Conservation (phyloP, 2,797 vertebrate species). For the Lithobates sylvaticus region DNA sequence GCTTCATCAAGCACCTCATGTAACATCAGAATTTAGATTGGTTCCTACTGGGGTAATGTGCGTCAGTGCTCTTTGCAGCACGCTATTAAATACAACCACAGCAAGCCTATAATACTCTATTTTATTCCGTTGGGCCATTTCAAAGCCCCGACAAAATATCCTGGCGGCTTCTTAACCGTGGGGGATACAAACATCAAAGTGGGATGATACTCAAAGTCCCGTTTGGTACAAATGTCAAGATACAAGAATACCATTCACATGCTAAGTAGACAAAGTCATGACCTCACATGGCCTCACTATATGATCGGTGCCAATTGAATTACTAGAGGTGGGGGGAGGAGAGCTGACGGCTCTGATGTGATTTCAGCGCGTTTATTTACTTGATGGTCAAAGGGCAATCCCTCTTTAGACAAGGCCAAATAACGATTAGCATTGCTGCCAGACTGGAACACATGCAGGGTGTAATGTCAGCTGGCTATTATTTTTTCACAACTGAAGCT, state of each 20-base stretch:
- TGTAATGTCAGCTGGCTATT: no score
- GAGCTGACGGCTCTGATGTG: conserved; percentile 5
- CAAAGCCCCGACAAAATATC: not conserved
- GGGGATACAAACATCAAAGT: conserved; percentile 43
- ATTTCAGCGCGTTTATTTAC: conserved; percentile 23
- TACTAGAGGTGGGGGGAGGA: conserved; percentile 9
- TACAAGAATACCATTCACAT: conserved; percentile 43
- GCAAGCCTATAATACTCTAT: not conserved
- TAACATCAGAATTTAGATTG: not conserved
- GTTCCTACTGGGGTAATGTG: not conserved
- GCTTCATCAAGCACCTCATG: not conserved
- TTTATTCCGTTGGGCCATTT: not conserved
- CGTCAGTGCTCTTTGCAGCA: not conserved
- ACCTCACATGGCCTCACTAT: conserved; percentile 42
- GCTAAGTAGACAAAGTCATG: conserved; percentile 51
- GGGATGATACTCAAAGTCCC: conserved; percentile 11
- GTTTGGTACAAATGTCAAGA: conserved; percentile 37
- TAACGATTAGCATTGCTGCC: not conserved
- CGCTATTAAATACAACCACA: not conserved
- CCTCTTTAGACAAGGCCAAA: conserved; percentile 21
- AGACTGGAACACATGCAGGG: not conserved
- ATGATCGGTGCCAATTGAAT: conserved; percentile 43
- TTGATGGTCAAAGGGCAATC: conserved; percentile 7
- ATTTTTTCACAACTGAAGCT: no score
- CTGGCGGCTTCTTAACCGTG: not conserved